These are phyloP conservation scores for Pseudopleuronectes americanus DNA, from an alignment of 2,797 vertebrate species.

Conservation along the genomic window DNA sequence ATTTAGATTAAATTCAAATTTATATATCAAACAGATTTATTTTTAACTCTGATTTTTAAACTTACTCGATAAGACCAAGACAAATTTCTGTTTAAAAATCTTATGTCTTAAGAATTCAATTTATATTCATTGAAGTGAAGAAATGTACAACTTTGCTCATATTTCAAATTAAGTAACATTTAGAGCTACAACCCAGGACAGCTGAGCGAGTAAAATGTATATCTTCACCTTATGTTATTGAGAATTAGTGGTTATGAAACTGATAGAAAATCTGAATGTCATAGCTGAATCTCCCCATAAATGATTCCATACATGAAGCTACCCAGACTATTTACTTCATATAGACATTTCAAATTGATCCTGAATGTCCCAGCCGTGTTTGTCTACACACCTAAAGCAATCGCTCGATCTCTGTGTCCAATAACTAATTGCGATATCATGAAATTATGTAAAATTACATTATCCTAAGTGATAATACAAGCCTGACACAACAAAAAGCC, in stretches of 20 bases:
- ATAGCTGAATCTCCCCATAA: conserved; percentile 1
- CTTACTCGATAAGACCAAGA: too few relatives aligned
- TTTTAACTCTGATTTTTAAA: too few relatives aligned
- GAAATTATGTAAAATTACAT: not conserved
- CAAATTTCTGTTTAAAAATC: too few relatives aligned
- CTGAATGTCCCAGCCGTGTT: conserved; percentile 1
- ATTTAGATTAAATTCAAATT: too few relatives aligned
- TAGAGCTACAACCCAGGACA: conserved; percentile 27
- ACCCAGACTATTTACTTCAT: not conserved
- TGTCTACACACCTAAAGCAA: conserved; percentile 2
- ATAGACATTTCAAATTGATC: conserved; percentile 7
- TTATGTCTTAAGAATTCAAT: too few relatives aligned
- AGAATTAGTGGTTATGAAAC: too few relatives aligned
- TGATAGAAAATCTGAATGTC: conserved; percentile 9
- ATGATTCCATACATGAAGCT: not conserved
- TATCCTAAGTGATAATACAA: conserved; percentile 18
- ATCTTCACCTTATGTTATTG: too few relatives aligned
- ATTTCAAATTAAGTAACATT: conserved; percentile 52
- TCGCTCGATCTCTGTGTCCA: conserved; percentile 30
- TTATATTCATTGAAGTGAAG: not conserved
- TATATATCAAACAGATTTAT: too few relatives aligned
- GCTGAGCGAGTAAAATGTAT: too few relatives aligned
- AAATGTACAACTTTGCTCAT: conserved; percentile 40
- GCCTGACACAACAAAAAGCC: conserved; percentile 24
- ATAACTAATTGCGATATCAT: conserved; percentile 45